phyloP scores from a whole-genome alignment of 2,113 vertebrate genomes.

The Melanostigma gelatinosum region DNA sequence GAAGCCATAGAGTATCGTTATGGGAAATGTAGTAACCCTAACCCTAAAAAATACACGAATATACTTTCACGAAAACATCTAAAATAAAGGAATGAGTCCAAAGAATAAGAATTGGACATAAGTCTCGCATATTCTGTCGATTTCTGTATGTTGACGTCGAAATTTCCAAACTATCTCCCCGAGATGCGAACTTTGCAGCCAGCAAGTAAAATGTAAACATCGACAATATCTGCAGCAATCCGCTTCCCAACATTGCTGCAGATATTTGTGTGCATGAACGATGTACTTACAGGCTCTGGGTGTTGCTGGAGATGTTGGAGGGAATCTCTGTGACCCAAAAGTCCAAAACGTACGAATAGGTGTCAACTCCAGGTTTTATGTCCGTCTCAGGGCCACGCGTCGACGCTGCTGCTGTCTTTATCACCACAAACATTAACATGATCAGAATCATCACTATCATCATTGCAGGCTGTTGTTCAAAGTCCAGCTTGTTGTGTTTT shows the following conservation, averaged over 20 bases:
- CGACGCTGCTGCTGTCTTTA: constrained; percentile 22
- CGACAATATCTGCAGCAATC: background rate
- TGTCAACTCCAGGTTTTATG: constrained; percentile 4
- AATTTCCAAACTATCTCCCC: background rate
- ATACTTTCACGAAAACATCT: background rate
- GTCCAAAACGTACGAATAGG: constrained; percentile 28
- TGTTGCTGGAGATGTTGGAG: constrained; percentile 64
- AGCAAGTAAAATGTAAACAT: background rate
- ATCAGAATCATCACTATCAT: constrained; percentile 27
- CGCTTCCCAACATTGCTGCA: background rate
- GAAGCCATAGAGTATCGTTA: background rate
- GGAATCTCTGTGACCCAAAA: constrained; percentile 56
- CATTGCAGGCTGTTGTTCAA: background rate
- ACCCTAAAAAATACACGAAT: background rate
- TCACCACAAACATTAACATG: constrained; percentile 11
- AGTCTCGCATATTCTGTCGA: background rate
- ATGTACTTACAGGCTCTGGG: constrained; percentile 77
- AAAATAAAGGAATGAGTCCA: background rate
- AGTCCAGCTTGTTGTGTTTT: constrained; percentile 2
- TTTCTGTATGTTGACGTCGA: background rate
- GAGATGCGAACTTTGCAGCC: background rate
- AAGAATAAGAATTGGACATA: background rate
- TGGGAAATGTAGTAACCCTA: background rate
- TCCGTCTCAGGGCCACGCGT: constrained; percentile 5
- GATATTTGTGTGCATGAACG: background rate